These are phyloP conservation scores for Diplazon laetatorius DNA, from an alignment of 2,888 invertebrate genomes.

Conservation along the genomic window DNA sequence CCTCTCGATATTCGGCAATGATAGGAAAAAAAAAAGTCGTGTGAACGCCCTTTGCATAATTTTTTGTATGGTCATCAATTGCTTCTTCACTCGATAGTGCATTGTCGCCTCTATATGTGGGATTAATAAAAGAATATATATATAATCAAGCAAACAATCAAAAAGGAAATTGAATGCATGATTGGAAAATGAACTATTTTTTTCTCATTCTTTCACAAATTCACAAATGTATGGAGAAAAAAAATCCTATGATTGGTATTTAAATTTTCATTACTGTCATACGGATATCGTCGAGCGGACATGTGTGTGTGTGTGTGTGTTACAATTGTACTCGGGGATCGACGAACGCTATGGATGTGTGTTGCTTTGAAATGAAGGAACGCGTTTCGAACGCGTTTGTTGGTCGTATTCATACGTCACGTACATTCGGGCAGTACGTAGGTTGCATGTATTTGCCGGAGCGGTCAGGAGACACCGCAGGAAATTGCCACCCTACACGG, in stretches of 20 bases:
- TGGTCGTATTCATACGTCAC: constrained; percentile 46
- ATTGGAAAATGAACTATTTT: neutral
- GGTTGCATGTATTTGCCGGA: constrained; percentile 52
- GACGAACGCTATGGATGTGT: too few species aligned
- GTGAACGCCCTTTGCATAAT: constrained; percentile 59
- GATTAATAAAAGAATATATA: too few species aligned
- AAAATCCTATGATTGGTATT: constrained; percentile 6
- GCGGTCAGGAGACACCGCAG: constrained; percentile 38
- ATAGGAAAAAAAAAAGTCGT: constrained; percentile 42
- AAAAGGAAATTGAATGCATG: neutral
- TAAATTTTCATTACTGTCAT: constrained; percentile 23
- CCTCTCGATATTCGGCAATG: constrained; percentile 6
- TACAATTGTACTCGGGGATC: too few species aligned
- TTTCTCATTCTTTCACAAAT: neutral
- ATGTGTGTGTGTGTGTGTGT: neutral
- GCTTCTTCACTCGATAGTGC: constrained; percentile 37
- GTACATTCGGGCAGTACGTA: constrained; percentile 46
- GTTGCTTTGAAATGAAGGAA: constrained; percentile 40
- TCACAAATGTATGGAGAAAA: constrained; percentile 4
- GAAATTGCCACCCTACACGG: constrained; percentile 58
- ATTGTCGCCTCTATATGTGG: neutral
- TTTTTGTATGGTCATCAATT: too few species aligned
- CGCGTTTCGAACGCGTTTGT: constrained; percentile 32
- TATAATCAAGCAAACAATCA: constrained; percentile 28
- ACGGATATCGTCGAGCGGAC: neutral